Percentiles rank a stretch among this genome's conserved stretches.
Evolutionary conservation across 2,888 invertebrate species (phyloP).

Genomic region (Lacanobia wlatinum): DNA sequence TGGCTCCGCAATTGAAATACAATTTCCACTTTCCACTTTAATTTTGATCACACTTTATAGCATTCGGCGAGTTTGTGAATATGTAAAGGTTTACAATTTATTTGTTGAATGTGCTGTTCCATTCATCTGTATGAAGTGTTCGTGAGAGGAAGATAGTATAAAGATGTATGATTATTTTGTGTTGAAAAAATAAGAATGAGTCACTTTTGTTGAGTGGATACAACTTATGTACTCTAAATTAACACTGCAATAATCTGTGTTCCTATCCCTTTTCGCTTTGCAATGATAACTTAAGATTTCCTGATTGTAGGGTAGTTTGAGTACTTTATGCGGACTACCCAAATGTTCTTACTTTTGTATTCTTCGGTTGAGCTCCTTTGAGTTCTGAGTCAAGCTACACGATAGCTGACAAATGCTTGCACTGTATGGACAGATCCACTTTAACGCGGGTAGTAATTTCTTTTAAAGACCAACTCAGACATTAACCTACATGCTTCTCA

Average conservation of each 20-base stretch:
- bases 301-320: no score
- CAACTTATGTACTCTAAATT: background rate
- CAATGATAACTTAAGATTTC: no score
- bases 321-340: no score
- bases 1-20: slow-evolving; percentile 65
- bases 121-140: background rate
- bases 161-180: background rate
- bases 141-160: background rate
- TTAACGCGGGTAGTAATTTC: no score
- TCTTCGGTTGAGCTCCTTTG: no score
- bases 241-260: background rate
- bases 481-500: no score
- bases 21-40: slow-evolving; percentile 61
- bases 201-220: background rate
- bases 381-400: no score
- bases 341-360: no score
- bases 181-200: background rate
- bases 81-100: slow-evolving; percentile 13
- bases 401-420: no score
- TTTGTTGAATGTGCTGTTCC: background rate
- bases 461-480: no score
- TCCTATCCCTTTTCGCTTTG: no score
- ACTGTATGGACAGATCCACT: no score
- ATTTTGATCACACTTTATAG: slow-evolving; percentile 53
- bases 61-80: slow-evolving; percentile 23